Evolutionary conservation across 2,797 vertebrate species (phyloP), one percentile per base, ranked within the genome.

Genomic region (Eremophila alpestris): DNA sequence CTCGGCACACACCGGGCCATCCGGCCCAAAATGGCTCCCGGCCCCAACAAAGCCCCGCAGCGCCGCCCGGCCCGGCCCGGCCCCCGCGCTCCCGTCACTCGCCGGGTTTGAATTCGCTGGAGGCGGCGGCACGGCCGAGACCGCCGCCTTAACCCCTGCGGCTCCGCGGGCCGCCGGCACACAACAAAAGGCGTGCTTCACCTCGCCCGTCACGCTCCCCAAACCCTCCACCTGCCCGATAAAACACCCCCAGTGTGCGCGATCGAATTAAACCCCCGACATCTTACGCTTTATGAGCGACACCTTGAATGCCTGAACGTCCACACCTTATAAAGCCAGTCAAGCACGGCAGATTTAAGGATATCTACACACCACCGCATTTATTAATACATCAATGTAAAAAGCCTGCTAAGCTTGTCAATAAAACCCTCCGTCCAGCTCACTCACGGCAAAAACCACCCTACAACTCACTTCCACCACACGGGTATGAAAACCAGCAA

Each of bases 21-120:
- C 95, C 96, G 97, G 98, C 98, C 98, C 98, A 99, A 99, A 99
- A 99, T 99, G 99, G 99, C 99, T 98, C 98, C 98, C 97, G 90
- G 97, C 95, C 97, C 98, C 97, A 98, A 99, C 98, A 98, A 98
- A 98, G 98, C 98, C 98, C 98, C 98, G 69, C 68, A 27, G 68
- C 34, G 76, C 34, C 97, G 91, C 75, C 75, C 36, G 36, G 36
- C 36, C 36, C 49, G 98, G 97, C 97, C 98, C 98, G 97, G 98
- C 98, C 98, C 76, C 55, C 87, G 1, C 68, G 62, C 75, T 68
- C 34, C 81, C 82, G 82, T 68, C 82, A 75, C 82, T 62, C 81
- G 74, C 41, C 19, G 1, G 3, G 49, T 89, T 76, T 56, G 87
- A 82, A 82, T 82, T 8, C 86, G 4, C 78, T 36, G 86, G 63